Base-by-base conservation (phyloP, 2,888 invertebrate genomes). In the Nymphalis polychloros region DNA sequence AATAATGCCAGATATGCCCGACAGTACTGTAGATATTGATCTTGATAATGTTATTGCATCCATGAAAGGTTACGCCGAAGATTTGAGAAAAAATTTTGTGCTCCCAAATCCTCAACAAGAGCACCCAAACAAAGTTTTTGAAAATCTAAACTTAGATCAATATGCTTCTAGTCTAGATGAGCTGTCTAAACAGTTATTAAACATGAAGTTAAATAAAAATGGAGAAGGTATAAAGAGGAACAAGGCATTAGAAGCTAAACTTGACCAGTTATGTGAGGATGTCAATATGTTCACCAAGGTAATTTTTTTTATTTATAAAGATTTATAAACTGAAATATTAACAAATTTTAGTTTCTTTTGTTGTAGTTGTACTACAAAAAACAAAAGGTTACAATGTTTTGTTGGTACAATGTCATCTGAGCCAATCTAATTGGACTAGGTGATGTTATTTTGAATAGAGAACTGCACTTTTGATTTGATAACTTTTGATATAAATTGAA, bases 241-340 rank as follows among this genome's bases (percentile, higher is more conserved):
- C 76, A 64, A 73, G 41, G 87, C 86, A 55, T 76, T 92, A 41
- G 90, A 92, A 72, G 72, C 72, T 2, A 90, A 91, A 72, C 72
- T 92, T 57, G 73, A 78, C 23, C 80, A 84, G 41, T 74, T 92
- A 10, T 87, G 85, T 73, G 79, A 86, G 53, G 86, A 90, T 82
- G 87, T 91, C 1, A 82, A 86, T 50, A 81, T 85, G 76, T 90
- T 92, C 72, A 86, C 85, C 46, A 83, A 89, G 86, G 92, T 90
- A 77, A 17, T 31, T 55, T 55, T 13, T 6, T 52, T 41, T 10
- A 41, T 41, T 41, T 13, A 41, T 4, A 3, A 2, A 27, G 27
- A 27, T 27, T 13, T 41, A 41, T 3, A 13, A 41, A 13, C 3
- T 41, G 41, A 2, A 10, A 4, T 41, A 41, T 41, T 41, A 13